Evolutionary conservation across 1,140 invertebrate genomes (phyloP).

Genomic region (Zaprionus kolodkinae): DNA sequence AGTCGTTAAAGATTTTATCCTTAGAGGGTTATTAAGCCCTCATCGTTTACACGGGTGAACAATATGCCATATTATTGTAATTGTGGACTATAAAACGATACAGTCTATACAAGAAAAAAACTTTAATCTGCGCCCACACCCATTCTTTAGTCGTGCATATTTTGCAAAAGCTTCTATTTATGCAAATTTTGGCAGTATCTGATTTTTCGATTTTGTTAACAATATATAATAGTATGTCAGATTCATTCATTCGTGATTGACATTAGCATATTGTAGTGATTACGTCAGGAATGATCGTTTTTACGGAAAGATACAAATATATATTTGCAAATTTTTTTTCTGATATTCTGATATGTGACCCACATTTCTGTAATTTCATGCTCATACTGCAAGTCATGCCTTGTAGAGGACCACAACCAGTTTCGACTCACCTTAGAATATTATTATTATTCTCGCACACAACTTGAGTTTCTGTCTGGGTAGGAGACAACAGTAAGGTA

Average conservation of each 20-base stretch:
- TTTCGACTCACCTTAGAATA: slow-evolving; percentile 11
- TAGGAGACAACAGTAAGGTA: slow-evolving; percentile 37
- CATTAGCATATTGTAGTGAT: slow-evolving; percentile 16
- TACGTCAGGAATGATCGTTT: neutral
- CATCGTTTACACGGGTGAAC: neutral
- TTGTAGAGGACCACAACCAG: slow-evolving; percentile 10
- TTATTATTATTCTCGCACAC: slow-evolving; percentile 6
- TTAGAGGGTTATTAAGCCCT: neutral
- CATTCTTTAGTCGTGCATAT: neutral
- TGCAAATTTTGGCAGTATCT: neutral
- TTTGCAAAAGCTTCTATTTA: neutral
- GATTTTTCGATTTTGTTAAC: neutral
- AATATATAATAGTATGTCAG: neutral
- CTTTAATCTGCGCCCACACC: neutral
- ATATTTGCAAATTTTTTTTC: neutral
- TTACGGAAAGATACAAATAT: neutral
- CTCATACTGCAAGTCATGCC: neutral
- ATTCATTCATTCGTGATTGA: neutral
- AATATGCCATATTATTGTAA: neutral
- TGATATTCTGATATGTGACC: neutral
- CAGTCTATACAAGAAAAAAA: neutral
- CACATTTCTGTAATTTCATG: neutral
- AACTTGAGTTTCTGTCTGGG: slow-evolving; percentile 3
- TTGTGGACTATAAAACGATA: neutral
- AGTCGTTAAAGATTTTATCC: neutral